Evolutionary conservation across 1,140 invertebrate species (phyloP).

Genomic region (Drosophila pectinifera): DNA sequence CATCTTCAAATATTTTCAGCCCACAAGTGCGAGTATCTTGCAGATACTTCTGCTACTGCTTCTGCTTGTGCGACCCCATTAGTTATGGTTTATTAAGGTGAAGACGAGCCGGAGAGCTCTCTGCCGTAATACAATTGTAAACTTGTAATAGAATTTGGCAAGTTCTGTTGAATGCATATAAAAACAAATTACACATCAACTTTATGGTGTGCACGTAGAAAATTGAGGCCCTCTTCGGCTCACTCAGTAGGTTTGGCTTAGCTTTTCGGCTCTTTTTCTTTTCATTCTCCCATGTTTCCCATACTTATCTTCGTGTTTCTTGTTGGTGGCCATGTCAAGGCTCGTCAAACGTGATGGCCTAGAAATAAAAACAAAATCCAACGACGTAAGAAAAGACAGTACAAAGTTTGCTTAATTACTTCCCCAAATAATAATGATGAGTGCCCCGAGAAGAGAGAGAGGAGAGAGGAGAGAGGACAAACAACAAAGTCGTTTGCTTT

Average conservation of each 20-base stretch:
- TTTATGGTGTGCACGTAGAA: conserved; percentile 79
- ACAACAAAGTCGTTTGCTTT: conserved; percentile 28
- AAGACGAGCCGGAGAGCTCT: conserved; percentile 44
- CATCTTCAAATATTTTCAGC: conserved; percentile 14
- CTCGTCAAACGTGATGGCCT: conserved; percentile 73
- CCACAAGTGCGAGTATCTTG: conserved; percentile 14
- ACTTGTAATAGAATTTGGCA: conserved; percentile 78
- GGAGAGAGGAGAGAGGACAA: neutral
- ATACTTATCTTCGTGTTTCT: conserved; percentile 19
- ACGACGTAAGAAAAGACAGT: conserved; percentile 43
- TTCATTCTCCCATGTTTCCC: conserved; percentile 16
- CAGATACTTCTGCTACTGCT: conserved; percentile 12
- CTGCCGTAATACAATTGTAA: conserved; percentile 71
- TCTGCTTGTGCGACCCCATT: conserved; percentile 53
- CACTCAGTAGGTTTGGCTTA: conserved; percentile 1
- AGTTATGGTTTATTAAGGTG: conserved; percentile 77
- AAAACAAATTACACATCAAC: conserved; percentile 78
- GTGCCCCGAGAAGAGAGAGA: neutral
- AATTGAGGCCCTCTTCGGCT: conserved; percentile 49
- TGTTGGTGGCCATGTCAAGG: conserved; percentile 41
- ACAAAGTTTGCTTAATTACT: conserved; percentile 78
- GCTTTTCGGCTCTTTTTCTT: conserved; percentile 29
- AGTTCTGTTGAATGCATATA: conserved; percentile 67
- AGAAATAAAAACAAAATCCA: conserved; percentile 37
- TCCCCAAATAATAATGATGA: conserved; percentile 63